A percentile compares a stretch with the other conserved stretches of the same genome.
phyloP scores from a whole-genome alignment of 2,113 vertebrate genomes.

The Lutjanus erythropterus region DNA sequence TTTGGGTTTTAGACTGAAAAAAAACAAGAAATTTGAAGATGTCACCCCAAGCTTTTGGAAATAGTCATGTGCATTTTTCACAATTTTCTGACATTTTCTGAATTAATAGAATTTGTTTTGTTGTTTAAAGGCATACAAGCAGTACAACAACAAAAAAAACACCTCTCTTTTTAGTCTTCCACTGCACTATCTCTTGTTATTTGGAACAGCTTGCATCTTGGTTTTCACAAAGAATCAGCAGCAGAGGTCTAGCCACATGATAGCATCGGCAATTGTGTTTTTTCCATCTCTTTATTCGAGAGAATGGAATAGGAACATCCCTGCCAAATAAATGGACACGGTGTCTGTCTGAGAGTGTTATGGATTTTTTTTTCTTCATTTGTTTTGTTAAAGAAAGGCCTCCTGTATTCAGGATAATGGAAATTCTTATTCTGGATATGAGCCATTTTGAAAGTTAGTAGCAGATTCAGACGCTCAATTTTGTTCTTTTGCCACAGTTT shows the following conservation, averaged over 20 bases:
- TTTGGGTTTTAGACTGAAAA: background rate
- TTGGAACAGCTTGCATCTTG: constrained; percentile 18
- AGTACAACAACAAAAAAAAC: constrained; percentile 4
- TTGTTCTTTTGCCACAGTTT: constrained; percentile 5
- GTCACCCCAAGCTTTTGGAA: background rate
- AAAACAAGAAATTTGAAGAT: background rate
- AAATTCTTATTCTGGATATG: constrained; percentile 31
- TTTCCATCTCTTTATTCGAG: constrained; percentile 66
- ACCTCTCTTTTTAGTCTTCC: background rate
- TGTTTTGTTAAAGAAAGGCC: constrained; percentile 68
- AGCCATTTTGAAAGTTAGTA: constrained; percentile 4
- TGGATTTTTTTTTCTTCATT: constrained; percentile 71
- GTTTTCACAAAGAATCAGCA: constrained; percentile 32
- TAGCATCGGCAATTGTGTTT: constrained; percentile 31
- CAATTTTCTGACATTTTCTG: background rate
- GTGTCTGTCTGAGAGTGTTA: constrained; percentile 70
- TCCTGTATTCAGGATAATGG: constrained; percentile 23
- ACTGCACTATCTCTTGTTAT: constrained; percentile 6
- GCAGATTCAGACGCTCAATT: constrained; percentile 23
- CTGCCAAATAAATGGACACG: constrained; percentile 72
- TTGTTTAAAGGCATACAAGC: background rate
- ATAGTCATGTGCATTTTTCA: background rate
- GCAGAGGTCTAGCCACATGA: constrained; percentile 26
- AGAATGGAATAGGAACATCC: constrained; percentile 57
- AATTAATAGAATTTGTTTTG: background rate